Percentiles rank a stretch among this genome's conserved stretches.
Evolutionary conservation across 2,797 vertebrate species (phyloP).

Genomic region (Chrysocyon brachyurus): DNA sequence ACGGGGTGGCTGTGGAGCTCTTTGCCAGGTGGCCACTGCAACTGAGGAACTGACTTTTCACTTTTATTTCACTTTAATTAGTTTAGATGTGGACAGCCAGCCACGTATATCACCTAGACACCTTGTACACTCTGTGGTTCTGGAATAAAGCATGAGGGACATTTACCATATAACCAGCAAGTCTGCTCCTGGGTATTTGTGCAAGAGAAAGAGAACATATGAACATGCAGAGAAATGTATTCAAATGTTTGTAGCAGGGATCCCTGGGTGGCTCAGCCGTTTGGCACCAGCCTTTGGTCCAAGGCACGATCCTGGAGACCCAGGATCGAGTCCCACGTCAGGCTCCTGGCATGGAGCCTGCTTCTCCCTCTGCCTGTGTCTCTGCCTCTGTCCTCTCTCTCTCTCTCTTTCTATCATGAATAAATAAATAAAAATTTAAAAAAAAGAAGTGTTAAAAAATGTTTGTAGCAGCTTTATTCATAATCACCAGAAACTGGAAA

Average conservation of each 20-base stretch:
- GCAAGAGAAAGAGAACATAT: background rate
- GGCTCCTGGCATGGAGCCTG: too few relatives aligned
- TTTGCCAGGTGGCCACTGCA: background rate
- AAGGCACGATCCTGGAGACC: too few relatives aligned
- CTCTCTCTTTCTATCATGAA: too few relatives aligned
- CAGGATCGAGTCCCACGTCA: too few relatives aligned
- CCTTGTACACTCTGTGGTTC: background rate
- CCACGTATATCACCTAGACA: rapidly evolving
- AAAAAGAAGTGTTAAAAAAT: background rate
- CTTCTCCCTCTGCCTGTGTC: too few relatives aligned
- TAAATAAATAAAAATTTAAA: too few relatives aligned
- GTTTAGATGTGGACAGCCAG: background rate
- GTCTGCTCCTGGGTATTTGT: background rate
- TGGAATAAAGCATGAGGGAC: background rate
- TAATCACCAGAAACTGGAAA: background rate
- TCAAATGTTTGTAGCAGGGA: background rate
- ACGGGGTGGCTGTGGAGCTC: rapidly evolving
- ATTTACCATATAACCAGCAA: rapidly evolving
- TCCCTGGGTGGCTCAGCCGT: too few relatives aligned
- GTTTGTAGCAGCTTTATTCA: background rate
- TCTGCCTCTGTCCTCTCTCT: too few relatives aligned
- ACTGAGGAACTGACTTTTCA: background rate
- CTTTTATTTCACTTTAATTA: background rate
- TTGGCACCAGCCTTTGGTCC: too few relatives aligned
- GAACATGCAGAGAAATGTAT: rapidly evolving